Evolutionary conservation across 2,888 invertebrate genomes (phyloP), one percentile per base, ranked within the genome.

Genomic region (Acronicta alni): DNA sequence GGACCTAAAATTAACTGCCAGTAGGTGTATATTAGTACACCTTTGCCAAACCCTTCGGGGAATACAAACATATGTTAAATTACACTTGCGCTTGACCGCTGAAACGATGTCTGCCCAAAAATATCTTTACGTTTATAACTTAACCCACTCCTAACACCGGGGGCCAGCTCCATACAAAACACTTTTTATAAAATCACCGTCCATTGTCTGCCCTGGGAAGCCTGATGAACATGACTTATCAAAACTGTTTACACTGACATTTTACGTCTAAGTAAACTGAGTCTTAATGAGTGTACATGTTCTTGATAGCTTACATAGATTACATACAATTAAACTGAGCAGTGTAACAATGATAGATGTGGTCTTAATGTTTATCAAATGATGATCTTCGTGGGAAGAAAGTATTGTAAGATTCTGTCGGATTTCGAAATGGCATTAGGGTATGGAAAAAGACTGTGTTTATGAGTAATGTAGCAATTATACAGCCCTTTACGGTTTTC

Each of bases 161-260:
- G 57, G 77, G 79, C 72, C 43, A 54, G 65, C 60, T 63, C 63
- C 67, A 72, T 66, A 74, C 68, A 61, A 77, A 80, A 77, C 81
- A 77, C 52, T 63, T 71, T 80, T 82, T 79, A 76, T 74, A 71
- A 76, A 78, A 83, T 82, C 78, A 76, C 67, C 55, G 44, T 47
- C 78, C 58, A 84, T 84, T 84, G 85, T 84, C 72, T 64, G 57
- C 38, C 68, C 56, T 77, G 75, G 63, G 75, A 79, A 80, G 57
- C 60, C 15, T 32, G 23, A 54, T 42, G 39, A 67, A 57, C 72
- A 58, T 72, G 63, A 63, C 48, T 43, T 54, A 75, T 69, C 43
- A 63, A 30, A 58, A 58, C 41, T 51, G 43, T 60, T 57, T 32
- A 75, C 52, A 53, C 42, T 46, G 60, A 48, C 56, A 59, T 61